These are phyloP conservation scores for Magallana nippona DNA, from an alignment of 2,888 invertebrate species.

Conservation along the genomic window DNA sequence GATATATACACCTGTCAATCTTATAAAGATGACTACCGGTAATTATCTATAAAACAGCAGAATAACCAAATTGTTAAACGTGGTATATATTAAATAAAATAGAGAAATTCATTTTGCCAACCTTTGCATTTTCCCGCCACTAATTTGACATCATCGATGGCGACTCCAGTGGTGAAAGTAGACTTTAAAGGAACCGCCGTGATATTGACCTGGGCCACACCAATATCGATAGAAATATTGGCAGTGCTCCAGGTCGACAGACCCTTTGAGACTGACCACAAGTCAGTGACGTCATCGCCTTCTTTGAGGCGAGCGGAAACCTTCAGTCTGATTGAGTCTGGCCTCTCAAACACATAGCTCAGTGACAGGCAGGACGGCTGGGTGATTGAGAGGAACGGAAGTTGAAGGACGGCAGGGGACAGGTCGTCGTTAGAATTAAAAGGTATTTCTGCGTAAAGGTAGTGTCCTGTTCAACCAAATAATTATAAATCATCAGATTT, in stretches of 20 bases:
- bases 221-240: constrained; percentile 40
- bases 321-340: constrained; percentile 58
- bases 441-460: constrained; percentile 57
- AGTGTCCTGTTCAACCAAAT: constrained; percentile 54
- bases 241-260: constrained; percentile 48
- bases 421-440: constrained; percentile 32
- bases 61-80: constrained; percentile 4
- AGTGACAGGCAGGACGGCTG: constrained; percentile 58
- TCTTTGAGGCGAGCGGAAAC: constrained; percentile 50
- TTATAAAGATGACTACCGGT: neutral
- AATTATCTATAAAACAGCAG: neutral
- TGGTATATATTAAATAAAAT: neutral
- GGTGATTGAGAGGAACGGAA: constrained; percentile 47
- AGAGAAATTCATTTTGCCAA: neutral
- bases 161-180: constrained; percentile 49
- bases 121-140: constrained; percentile 35
- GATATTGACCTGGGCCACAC: constrained; percentile 41
- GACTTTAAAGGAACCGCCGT: constrained; percentile 34
- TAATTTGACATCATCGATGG: constrained; percentile 53
- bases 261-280: constrained; percentile 33
- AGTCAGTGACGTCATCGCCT: constrained; percentile 35
- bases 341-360: constrained; percentile 56
- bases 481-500: constrained; percentile 9
- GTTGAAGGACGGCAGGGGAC: constrained; percentile 51
- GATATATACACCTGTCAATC: neutral